Evolutionary conservation across 2,888 invertebrate species (phyloP).

Genomic region (Lumbricus terrestris): DNA sequence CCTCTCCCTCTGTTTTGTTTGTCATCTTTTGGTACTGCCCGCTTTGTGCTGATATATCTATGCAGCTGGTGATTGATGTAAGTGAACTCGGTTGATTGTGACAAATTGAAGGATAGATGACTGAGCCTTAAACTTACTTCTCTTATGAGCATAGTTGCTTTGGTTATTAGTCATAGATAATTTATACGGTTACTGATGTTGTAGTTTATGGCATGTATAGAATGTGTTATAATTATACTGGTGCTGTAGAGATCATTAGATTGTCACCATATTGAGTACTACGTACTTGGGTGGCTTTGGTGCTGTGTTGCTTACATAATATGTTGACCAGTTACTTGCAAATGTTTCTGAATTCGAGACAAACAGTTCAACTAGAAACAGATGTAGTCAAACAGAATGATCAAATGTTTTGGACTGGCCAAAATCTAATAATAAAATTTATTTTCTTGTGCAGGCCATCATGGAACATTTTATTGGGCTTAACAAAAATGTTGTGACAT

Average conservation of each 20-base stretch:
- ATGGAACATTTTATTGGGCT: neutral
- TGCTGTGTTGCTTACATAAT: neutral
- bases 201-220: neutral
- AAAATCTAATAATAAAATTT: neutral
- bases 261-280: neutral
- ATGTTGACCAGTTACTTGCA: too few species aligned
- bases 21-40: neutral
- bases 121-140: neutral
- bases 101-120: neutral
- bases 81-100: neutral
- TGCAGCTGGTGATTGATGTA: neutral
- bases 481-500: neutral
- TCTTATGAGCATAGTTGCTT: neutral
- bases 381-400: neutral
- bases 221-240: neutral
- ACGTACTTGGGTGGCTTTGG: neutral
- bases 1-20: too few species aligned
- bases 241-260: neutral
- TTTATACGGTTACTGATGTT: neutral
- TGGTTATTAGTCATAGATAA: neutral
- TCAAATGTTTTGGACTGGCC: neutral
- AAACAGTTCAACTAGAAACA: neutral
- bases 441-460: neutral
- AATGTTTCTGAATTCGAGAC: neutral
- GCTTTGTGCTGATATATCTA: neutral